Evolutionary conservation across 2,797 vertebrate species (phyloP), one percentile per base, ranked within the genome.

Genomic region (Silurus lanzhouensis): DNA sequence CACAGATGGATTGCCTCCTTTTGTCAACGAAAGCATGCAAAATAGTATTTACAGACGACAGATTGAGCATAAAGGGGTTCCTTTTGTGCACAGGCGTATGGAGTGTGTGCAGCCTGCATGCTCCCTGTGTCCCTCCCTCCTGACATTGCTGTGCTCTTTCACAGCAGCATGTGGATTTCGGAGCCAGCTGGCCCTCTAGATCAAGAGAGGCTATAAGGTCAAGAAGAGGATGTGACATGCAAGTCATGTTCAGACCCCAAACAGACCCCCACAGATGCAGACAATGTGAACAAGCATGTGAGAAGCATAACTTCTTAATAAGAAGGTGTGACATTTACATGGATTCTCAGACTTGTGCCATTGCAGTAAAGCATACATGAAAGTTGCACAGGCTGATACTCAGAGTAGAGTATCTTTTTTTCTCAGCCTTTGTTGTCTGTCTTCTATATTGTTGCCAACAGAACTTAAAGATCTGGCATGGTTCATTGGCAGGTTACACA

Each of bases 41-140:
- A 88, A 88, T 85, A 88, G 87, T 89, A 88, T 89, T 85, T 89
- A 86, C 85, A 89, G 87, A 89, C 76, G 84, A 74, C 83, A 88
- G 64, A 89, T 79, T 80, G 60, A 64, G 66, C 78, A 85, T 87
- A 58, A 88, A 84, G 67, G 52, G 55, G n/a, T 67, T 20, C 19
- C 76, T 74, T 85, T 88, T 64, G 60, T 82, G 72, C 85, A 80
- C 63, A 82, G 83, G 76, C 71, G 71, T 83, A 88, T 88, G 83
- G 68, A 78, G 76, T 63, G 52, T 83, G 71, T 81, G 83, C 27
- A 17, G 27, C 20, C 81, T 66, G 74, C 60, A 57, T 19, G 63
- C 74, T 81, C 82, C 81, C 70, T 81, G 27, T 0, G 10, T n/a
- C 57, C 60, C 60, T 85, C 85, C 44, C 71, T 52, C 31, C 10